A percentile compares a stretch with the other conserved stretches of the same genome.
Conservation (phyloP, 2,888 invertebrate species). For the Allacma fusca region DNA sequence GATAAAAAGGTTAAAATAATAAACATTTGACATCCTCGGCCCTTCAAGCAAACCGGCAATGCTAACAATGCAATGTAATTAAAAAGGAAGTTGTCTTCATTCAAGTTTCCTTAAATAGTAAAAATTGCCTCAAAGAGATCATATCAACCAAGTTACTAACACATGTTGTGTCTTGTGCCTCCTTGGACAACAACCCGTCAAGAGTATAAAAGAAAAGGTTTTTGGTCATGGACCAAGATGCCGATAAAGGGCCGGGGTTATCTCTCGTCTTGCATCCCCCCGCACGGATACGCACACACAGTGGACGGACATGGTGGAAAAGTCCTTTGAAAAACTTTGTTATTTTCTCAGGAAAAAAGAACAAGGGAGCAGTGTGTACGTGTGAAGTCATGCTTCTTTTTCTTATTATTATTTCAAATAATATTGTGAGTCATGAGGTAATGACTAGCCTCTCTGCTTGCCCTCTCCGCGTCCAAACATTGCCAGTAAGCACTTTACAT, state of each 20-base stretch:
- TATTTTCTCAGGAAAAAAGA: not conserved
- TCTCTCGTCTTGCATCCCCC: too few species aligned
- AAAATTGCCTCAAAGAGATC: conserved; percentile 17
- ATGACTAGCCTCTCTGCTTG: not conserved
- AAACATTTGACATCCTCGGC: conserved; percentile 16
- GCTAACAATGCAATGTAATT: conserved; percentile 11
- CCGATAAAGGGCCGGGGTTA: too few species aligned
- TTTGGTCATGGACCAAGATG: not conserved
- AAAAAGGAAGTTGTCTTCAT: conserved; percentile 22
- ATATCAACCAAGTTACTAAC: conserved; percentile 20
- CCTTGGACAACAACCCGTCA: not conserved
- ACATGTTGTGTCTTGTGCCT: conserved; percentile 16
- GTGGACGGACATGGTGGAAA: too few species aligned
- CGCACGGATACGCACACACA: too few species aligned
- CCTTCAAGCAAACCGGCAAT: not conserved
- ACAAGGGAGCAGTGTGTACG: not conserved
- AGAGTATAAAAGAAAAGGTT: conserved; percentile 16
- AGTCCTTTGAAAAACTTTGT: too few species aligned
- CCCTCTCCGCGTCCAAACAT: not conserved
- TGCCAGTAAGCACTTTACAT: not conserved
- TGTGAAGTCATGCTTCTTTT: conserved; percentile 22
- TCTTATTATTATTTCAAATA: conserved; percentile 24
- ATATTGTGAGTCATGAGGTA: conserved; percentile 22
- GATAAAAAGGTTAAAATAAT: conserved; percentile 16
- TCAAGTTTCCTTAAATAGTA: conserved; percentile 22